These are phyloP conservation scores for Anoura caudifer DNA, from an alignment of 2,113 vertebrate species.

Conservation along the genomic window DNA sequence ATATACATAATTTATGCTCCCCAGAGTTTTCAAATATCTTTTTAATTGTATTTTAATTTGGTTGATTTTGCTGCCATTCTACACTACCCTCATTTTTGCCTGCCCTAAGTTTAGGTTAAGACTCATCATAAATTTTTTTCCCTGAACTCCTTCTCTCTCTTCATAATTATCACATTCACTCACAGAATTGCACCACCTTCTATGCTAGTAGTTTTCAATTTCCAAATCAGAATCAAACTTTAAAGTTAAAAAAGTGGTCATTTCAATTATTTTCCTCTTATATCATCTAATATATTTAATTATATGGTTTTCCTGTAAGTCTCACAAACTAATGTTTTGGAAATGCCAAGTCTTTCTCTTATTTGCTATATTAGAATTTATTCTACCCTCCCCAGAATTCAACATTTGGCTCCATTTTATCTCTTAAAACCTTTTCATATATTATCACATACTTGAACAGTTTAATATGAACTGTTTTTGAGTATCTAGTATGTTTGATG, in stretches of 20 bases:
- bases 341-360: neutral
- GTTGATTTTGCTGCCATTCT: neutral
- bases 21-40: neutral
- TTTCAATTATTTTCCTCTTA: neutral
- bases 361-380: neutral
- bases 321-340: neutral
- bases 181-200: neutral
- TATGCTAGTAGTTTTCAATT: neutral
- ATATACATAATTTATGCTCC: neutral
- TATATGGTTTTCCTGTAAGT: neutral
- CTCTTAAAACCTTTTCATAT: neutral
- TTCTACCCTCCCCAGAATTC: neutral
- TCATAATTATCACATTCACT: neutral
- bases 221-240: neutral
- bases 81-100: rapidly evolving
- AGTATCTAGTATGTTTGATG: neutral
- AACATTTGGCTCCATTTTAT: neutral
- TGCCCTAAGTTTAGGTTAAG: neutral
- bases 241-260: neutral
- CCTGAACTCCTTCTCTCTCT: neutral
- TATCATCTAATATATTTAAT: neutral
- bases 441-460: neutral
- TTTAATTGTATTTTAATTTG: neutral
- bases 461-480: neutral
- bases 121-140: neutral